phyloP scores from a whole-genome alignment of 2,888 invertebrate species.

The Pyrrhia umbra region DNA sequence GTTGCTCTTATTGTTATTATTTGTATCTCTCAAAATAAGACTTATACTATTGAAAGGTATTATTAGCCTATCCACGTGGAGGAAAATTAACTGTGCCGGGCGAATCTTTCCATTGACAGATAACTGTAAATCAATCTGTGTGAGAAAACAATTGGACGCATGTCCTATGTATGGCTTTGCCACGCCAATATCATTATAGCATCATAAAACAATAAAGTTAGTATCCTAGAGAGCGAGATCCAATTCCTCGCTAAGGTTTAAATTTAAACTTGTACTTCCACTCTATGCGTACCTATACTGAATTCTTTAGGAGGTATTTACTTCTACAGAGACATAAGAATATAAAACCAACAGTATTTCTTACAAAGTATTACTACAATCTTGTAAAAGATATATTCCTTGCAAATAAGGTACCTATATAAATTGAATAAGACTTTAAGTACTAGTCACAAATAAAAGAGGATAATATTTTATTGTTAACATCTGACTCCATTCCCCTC shows the following conservation, averaged over 20 bases:
- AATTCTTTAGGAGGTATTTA: slow-evolving; percentile 43
- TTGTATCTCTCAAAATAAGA: slow-evolving; percentile 74
- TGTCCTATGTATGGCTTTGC: slow-evolving; percentile 63
- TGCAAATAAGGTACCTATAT: slow-evolving; percentile 30
- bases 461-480: slow-evolving; percentile 75
- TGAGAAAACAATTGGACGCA: slow-evolving; percentile 78
- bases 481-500: slow-evolving; percentile 71
- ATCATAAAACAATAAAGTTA: slow-evolving; percentile 78
- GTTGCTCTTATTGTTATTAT: slow-evolving; percentile 76
- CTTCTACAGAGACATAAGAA: slow-evolving; percentile 28
- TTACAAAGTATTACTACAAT: slow-evolving; percentile 37
- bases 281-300: slow-evolving; percentile 29
- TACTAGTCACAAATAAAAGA: slow-evolving; percentile 56
- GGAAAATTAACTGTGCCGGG: no score
- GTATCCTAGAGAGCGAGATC: slow-evolving; percentile 58
- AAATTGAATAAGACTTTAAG: slow-evolving; percentile 43
- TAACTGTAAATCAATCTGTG: slow-evolving; percentile 77
- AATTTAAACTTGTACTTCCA: slow-evolving; percentile 38
- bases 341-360: slow-evolving; percentile 42
- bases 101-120: slow-evolving; percentile 29
- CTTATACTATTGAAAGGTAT: slow-evolving; percentile 41
- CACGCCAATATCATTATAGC: slow-evolving; percentile 79
- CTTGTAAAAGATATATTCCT: slow-evolving; percentile 16
- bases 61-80: slow-evolving; percentile 13
- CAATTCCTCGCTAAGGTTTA: slow-evolving; percentile 51